Conservation (phyloP, 1,140 invertebrate species). For the Drosophila arizonae region DNA sequence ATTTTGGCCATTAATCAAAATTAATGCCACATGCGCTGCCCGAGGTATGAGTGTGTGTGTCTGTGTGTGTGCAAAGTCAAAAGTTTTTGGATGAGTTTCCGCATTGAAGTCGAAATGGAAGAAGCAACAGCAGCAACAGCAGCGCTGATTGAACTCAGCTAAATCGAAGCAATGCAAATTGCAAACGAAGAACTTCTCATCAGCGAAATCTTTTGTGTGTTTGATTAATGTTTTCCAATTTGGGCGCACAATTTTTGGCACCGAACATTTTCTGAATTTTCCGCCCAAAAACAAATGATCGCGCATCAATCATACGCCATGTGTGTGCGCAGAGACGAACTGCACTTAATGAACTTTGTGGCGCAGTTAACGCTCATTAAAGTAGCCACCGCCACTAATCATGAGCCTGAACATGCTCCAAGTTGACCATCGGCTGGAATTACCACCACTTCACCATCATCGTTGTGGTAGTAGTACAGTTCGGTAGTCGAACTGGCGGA, state of each 20-base stretch:
- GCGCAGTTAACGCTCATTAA: slow-evolving; percentile 81
- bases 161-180: slow-evolving; percentile 54
- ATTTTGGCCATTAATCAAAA: slow-evolving; percentile 81
- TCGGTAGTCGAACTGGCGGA: slow-evolving; percentile 62
- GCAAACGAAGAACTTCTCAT: slow-evolving; percentile 23
- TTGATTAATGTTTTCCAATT: slow-evolving; percentile 51
- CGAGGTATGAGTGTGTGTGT: slow-evolving; percentile 40
- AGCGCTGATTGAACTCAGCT: slow-evolving; percentile 24
- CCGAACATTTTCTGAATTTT: slow-evolving; percentile 55
- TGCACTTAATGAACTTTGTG: slow-evolving; percentile 78
- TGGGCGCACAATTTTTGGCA: slow-evolving; percentile 59
- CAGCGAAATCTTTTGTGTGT: slow-evolving; percentile 16
- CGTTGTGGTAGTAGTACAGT: slow-evolving; percentile 58
- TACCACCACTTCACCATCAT: slow-evolving; percentile 9
- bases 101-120: slow-evolving; percentile 44
- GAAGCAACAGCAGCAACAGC: not conserved
- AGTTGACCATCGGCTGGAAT: slow-evolving; percentile 26
- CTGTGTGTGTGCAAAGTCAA: slow-evolving; percentile 34
- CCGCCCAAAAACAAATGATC: slow-evolving; percentile 50
- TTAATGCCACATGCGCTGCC: slow-evolving; percentile 77
- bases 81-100: slow-evolving; percentile 62
- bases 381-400: slow-evolving; percentile 77
- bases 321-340: slow-evolving; percentile 44
- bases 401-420: slow-evolving; percentile 37
- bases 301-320: slow-evolving; percentile 70